Conservation (phyloP, 2,797 vertebrate species). For the Adelosebastes latens region DNA sequence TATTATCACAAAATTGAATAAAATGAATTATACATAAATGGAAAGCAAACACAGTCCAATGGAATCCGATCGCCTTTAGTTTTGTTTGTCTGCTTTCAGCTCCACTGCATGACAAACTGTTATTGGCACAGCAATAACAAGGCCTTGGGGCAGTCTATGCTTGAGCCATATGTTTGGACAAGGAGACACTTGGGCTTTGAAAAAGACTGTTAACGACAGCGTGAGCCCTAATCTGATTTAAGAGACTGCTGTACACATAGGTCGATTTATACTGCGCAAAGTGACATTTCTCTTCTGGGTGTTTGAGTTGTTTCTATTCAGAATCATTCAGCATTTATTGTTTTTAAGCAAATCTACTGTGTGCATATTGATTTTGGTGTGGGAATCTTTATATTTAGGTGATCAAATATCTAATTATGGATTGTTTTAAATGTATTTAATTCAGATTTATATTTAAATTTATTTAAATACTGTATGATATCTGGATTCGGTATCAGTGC, state of each 20-base stretch:
- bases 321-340: constrained; percentile 3
- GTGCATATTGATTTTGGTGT: background rate
- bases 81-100: constrained; percentile 81
- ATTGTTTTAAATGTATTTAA: background rate
- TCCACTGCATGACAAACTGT: constrained; percentile 82
- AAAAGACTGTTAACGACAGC: constrained; percentile 65
- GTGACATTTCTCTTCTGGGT: constrained; percentile 16
- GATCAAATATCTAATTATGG: background rate
- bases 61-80: constrained; percentile 79
- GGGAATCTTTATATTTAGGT: background rate
- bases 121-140: constrained; percentile 82
- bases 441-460: background rate
- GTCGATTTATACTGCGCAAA: constrained; percentile 18
- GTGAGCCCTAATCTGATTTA: constrained; percentile 55
- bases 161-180: constrained; percentile 84
- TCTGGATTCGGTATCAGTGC: too few species aligned
- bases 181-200: constrained; percentile 76
- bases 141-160: constrained; percentile 78
- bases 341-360: constrained; percentile 5
- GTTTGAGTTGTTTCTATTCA: constrained; percentile 8
- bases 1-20: constrained; percentile 22
- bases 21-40: constrained; percentile 46
- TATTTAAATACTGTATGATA: background rate
- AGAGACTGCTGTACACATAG: constrained; percentile 44
- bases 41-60: constrained; percentile 62